A percentile compares a stretch with the other conserved stretches of the same genome.
Evolutionary conservation across 2,113 vertebrate genomes (phyloP).

Genomic region (Melanocharis versteri): DNA sequence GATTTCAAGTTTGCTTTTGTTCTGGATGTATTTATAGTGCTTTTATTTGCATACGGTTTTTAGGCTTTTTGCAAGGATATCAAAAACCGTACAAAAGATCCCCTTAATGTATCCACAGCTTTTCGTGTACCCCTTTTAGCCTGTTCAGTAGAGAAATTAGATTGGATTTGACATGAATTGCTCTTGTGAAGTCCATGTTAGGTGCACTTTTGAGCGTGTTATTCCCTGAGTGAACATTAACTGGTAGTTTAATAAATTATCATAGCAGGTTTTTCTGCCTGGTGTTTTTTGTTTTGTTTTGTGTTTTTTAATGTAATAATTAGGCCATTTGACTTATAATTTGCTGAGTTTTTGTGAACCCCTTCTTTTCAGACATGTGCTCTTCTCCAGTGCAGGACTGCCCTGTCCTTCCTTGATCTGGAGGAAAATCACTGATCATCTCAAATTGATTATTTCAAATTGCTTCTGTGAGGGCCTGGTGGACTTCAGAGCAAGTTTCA

Average conservation of each 20-base stretch:
- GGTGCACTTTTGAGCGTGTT: not conserved
- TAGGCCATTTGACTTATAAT: not conserved
- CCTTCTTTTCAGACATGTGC: not conserved
- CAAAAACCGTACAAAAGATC: not conserved
- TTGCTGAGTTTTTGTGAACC: not conserved
- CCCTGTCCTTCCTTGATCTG: not conserved
- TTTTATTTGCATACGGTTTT: not conserved
- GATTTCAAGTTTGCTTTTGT: not conserved
- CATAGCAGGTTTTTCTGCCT: not conserved
- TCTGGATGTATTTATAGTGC: not conserved
- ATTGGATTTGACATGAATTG: not conserved
- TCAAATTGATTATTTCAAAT: not conserved
- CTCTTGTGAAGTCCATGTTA: not conserved
- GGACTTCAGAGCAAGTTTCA: not conserved
- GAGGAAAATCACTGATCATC: not conserved
- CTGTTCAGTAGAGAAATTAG: not conserved
- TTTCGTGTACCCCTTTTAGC: not conserved
- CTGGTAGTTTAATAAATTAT: not conserved
- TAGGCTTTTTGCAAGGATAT: not conserved
- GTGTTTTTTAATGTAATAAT: not conserved
- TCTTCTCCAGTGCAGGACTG: not conserved
- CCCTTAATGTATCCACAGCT: not conserved
- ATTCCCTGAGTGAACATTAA: not conserved
- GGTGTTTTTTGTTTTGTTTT: not conserved
- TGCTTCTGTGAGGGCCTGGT: not conserved